These are phyloP conservation scores for Brachionus calyciflorus DNA, from an alignment of 1,140 invertebrate genomes.

Conservation along the genomic window DNA sequence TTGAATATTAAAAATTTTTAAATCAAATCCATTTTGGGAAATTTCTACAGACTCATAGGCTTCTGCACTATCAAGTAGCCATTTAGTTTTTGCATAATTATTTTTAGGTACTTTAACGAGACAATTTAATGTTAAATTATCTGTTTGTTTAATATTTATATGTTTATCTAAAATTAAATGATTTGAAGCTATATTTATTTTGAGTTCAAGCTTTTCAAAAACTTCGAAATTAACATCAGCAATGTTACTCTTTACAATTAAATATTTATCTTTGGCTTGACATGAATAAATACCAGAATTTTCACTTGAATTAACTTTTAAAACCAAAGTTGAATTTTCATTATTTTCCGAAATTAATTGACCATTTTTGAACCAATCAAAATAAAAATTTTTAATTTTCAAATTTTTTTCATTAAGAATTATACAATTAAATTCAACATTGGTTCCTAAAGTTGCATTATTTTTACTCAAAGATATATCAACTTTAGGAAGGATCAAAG, in stretches of 20 bases:
- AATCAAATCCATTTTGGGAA: not conserved
- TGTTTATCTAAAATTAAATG: not conserved
- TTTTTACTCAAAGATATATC: not conserved
- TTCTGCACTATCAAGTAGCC: not conserved
- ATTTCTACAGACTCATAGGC: not conserved
- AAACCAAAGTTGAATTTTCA: not conserved
- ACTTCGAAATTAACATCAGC: not conserved
- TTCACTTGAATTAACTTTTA: not conserved
- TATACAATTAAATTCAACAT: not conserved
- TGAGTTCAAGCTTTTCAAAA: conserved; percentile 12
- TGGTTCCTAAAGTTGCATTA: not conserved
- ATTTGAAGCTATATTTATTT: conserved; percentile 22
- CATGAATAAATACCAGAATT: conserved; percentile 15
- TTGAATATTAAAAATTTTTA: not conserved
- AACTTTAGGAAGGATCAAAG: not conserved
- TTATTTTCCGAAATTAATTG: not conserved
- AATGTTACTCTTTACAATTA: not conserved
- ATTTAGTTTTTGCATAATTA: not conserved
- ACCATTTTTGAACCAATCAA: conserved; percentile 10
- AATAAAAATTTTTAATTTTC: not conserved
- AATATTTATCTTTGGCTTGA: not conserved
- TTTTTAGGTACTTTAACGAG: not conserved
- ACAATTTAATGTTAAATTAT: not conserved
- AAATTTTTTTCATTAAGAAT: not conserved
- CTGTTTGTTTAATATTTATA: not conserved